phyloP scores from a whole-genome alignment of 2,113 vertebrate species.

The Pipra filicauda region DNA sequence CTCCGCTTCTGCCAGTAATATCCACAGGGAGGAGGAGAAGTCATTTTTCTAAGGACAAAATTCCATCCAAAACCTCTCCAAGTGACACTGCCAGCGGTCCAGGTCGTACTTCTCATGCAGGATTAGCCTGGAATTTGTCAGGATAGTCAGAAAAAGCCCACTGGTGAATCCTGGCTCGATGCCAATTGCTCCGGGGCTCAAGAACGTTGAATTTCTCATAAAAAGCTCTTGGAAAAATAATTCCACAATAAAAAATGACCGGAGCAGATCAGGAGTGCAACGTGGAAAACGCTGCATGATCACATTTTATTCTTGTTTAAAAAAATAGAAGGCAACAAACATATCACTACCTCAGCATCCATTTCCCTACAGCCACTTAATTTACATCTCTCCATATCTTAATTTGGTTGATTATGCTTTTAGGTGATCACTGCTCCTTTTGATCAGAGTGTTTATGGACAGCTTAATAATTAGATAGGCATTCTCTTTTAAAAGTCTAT shows the following conservation, averaged over 20 bases:
- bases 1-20: not conserved
- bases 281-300: not conserved
- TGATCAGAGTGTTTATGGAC: not conserved
- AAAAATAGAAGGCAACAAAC: not conserved
- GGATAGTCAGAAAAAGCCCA: not conserved
- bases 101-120: not conserved
- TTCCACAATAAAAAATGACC: not conserved
- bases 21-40: not conserved
- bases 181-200: fast-evolving
- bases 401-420: not conserved
- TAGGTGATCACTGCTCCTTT: not conserved
- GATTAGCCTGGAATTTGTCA: not conserved
- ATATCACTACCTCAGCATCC: not conserved
- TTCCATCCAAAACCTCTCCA: not conserved
- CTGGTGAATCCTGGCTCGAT: not conserved
- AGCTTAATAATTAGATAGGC: not conserved
- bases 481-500: not conserved
- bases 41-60: not conserved
- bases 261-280: not conserved
- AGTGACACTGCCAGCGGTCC: not conserved
- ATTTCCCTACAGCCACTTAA: not conserved
- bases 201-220: not conserved
- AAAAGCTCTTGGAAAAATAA: not conserved
- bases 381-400: not conserved
- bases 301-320: not conserved